Conservation (phyloP, 2,888 invertebrate genomes). For the Chrysodeixis includens region DNA sequence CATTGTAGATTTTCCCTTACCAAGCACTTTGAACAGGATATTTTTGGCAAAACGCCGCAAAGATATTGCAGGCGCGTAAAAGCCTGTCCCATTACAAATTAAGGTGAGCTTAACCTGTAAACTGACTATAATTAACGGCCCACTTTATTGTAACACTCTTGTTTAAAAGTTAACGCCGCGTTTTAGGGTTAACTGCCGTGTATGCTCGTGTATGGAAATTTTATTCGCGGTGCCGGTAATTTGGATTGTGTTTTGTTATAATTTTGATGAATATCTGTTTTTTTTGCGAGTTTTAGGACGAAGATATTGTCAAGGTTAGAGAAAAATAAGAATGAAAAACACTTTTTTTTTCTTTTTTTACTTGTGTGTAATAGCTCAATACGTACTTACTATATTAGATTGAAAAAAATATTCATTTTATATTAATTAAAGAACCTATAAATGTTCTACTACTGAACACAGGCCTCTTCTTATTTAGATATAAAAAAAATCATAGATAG, state of each 20-base stretch:
- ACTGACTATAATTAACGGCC: conserved; percentile 56
- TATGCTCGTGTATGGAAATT: conserved; percentile 47
- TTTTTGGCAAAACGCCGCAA: conserved; percentile 27
- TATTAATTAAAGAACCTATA: no score
- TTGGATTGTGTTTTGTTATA: conserved; percentile 26
- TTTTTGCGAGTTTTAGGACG: not conserved
- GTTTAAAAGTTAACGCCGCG: conserved; percentile 55
- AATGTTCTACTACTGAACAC: no score
- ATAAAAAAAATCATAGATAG: no score
- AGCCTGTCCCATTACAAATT: conserved; percentile 50
- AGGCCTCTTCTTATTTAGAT: no score
- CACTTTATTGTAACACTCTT: conserved; percentile 56
- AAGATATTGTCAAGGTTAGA: not conserved
- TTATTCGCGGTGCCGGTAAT: conserved; percentile 38
- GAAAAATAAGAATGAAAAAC: no score
- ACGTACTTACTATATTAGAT: no score
- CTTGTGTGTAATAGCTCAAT: no score
- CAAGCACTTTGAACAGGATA: conserved; percentile 8
- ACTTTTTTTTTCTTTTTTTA: no score
- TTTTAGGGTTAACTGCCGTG: conserved; percentile 53
- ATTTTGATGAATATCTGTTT: conserved; percentile 22
- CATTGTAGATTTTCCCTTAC: not conserved
- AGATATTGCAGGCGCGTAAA: conserved; percentile 33
- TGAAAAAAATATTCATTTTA: no score
- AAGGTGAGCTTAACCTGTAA: conserved; percentile 55